Percentiles rank a stretch among this genome's conserved stretches.
Evolutionary conservation across 92 coral and sea anemone species (phyloP).

Genomic region (Metridium senile): DNA sequence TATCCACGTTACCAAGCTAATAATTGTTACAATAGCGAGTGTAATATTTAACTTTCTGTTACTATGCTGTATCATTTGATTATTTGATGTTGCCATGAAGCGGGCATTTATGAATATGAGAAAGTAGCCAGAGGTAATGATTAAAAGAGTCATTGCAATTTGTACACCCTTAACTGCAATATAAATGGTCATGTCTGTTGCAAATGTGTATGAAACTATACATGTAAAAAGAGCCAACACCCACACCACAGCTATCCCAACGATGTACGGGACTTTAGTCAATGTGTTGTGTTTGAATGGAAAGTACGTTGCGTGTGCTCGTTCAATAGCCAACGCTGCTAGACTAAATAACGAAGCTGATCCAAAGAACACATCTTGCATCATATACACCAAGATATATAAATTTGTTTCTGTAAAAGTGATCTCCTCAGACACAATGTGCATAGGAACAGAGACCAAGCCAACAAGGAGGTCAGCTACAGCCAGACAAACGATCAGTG

Average conservation of each 20-base stretch:
- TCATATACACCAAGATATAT: background rate
- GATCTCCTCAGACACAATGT: background rate
- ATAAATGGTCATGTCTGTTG: no score
- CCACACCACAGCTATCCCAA: slow-evolving; percentile 8
- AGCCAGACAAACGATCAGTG: slow-evolving; percentile 35
- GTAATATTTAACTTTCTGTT: background rate
- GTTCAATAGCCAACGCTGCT: slow-evolving; percentile 27
- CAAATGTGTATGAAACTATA: background rate
- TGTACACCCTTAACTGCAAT: background rate
- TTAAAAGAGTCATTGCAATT: background rate
- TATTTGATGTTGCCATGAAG: background rate
- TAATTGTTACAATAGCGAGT: background rate
- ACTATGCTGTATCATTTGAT: no score
- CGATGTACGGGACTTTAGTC: background rate
- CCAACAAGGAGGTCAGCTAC: slow-evolving; percentile 49
- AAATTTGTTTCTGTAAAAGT: no score
- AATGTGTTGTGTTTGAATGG: slow-evolving; percentile 25
- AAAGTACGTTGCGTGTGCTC: slow-evolving; percentile 24
- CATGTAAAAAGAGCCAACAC: background rate
- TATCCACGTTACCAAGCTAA: background rate
- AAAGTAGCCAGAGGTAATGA: background rate
- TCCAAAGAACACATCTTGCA: slow-evolving; percentile 11
- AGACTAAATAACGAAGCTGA: slow-evolving; percentile 15
- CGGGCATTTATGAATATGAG: background rate
- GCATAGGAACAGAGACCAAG: slow-evolving; percentile 6